These are phyloP conservation scores for Alethe castanea DNA, from an alignment of 2,113 vertebrate genomes.

Conservation along the genomic window DNA sequence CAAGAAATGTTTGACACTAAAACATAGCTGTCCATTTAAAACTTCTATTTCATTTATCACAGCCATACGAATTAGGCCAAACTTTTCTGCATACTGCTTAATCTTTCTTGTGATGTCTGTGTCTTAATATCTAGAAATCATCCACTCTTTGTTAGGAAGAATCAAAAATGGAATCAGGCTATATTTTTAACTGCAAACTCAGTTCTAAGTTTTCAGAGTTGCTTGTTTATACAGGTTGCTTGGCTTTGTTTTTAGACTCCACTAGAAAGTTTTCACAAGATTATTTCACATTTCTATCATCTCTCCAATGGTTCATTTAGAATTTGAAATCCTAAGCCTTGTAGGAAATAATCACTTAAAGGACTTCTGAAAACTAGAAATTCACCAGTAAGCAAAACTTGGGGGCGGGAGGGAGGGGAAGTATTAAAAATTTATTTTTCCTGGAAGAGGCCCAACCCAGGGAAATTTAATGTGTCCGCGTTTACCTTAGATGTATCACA, in stretches of 20 bases:
- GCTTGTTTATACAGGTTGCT: background rate
- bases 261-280: background rate
- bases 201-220: background rate
- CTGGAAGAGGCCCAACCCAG: background rate
- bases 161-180: background rate
- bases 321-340: background rate
- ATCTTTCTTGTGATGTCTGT: background rate
- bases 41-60: slow-evolving; percentile 14
- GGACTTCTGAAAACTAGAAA: background rate
- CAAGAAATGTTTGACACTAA: slow-evolving; percentile 66
- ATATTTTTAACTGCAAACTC: background rate
- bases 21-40: slow-evolving; percentile 24
- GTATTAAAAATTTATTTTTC: background rate
- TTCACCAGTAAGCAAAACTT: background rate
- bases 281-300: background rate
- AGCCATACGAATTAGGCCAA: background rate
- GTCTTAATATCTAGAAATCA: background rate
- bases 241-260: background rate
- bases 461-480: background rate
- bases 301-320: background rate
- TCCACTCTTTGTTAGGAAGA: background rate
- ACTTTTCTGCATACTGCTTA: background rate
- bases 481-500: background rate
- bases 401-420: no score
- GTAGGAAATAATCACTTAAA: slow-evolving; percentile 15